phyloP scores from a whole-genome alignment of 2,797 vertebrate genomes.

The Pantherophis alleghaniensis region DNA sequence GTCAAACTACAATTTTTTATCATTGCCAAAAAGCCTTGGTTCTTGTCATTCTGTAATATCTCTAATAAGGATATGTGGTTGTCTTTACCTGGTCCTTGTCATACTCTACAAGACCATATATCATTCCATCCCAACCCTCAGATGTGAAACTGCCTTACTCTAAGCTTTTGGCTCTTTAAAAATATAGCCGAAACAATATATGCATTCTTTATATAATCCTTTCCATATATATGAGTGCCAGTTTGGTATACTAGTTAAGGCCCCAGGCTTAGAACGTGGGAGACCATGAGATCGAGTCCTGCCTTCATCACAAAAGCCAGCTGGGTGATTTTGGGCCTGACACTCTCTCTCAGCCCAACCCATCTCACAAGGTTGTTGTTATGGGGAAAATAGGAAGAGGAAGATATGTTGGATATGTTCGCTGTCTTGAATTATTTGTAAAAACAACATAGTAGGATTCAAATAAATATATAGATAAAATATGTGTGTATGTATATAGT shows the following conservation, averaged over 20 bases:
- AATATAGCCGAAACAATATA: background rate
- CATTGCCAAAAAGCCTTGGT: background rate
- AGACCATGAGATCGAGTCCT: background rate
- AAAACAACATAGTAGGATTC: background rate
- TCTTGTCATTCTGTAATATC: background rate
- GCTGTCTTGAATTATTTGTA: background rate
- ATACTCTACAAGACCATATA: background rate
- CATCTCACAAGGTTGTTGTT: background rate
- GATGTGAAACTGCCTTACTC: background rate
- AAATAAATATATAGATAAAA: background rate
- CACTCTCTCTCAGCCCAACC: background rate
- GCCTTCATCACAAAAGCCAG: background rate
- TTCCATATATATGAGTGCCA: background rate
- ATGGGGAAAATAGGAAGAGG: background rate
- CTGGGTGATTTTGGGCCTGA: background rate
- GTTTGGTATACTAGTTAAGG: background rate
- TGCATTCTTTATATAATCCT: background rate
- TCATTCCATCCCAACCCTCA: background rate
- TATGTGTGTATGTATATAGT: background rate
- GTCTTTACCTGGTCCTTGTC: background rate
- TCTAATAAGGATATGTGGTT: background rate
- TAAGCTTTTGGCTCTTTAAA: background rate
- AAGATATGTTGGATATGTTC: background rate
- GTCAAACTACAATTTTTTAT: background rate
- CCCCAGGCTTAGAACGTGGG: background rate